A percentile compares a stretch with the other conserved stretches of the same genome.
phyloP scores from a whole-genome alignment of 2,888 invertebrate species.

The Hymenopus coronatus region DNA sequence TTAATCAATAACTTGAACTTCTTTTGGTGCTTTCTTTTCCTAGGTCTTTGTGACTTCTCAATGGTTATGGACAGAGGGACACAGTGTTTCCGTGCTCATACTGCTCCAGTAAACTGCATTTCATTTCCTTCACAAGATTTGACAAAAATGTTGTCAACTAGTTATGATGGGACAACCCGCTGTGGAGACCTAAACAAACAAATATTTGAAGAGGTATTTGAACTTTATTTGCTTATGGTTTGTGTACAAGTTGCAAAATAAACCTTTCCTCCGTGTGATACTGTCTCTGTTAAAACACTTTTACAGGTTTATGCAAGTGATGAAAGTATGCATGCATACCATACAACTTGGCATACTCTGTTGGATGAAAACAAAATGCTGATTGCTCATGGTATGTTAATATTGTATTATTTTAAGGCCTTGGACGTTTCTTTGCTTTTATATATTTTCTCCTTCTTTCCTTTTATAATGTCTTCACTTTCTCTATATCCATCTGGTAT shows the following conservation, averaged over 20 bases:
- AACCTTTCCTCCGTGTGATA: no score
- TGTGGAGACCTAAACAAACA: slow-evolving; percentile 44
- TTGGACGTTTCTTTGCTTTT: no score
- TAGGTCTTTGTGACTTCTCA: background rate
- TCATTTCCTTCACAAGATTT: slow-evolving; percentile 40
- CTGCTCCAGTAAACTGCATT: slow-evolving; percentile 43
- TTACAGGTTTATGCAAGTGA: slow-evolving; percentile 42
- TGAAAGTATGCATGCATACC: slow-evolving; percentile 37
- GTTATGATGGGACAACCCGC: slow-evolving; percentile 48
- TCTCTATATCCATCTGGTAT: no score
- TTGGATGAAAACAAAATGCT: slow-evolving; percentile 40
- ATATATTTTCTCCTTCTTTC: no score
- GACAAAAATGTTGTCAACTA: slow-evolving; percentile 39
- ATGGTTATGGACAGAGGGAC: slow-evolving; percentile 38
- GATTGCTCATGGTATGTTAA: slow-evolving; percentile 41
- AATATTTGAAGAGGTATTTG: slow-evolving; percentile 43
- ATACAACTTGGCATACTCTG: slow-evolving; percentile 41
- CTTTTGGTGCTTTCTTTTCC: background rate
- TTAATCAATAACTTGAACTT: no score
- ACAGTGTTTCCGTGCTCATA: slow-evolving; percentile 42
- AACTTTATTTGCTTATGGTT: background rate
- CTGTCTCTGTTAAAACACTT: background rate
- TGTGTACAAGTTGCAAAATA: background rate
- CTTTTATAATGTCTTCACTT: no score
- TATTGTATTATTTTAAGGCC: no score